Base-by-base conservation (phyloP, 2,113 vertebrate genomes). In the Pterocles burchelli region DNA sequence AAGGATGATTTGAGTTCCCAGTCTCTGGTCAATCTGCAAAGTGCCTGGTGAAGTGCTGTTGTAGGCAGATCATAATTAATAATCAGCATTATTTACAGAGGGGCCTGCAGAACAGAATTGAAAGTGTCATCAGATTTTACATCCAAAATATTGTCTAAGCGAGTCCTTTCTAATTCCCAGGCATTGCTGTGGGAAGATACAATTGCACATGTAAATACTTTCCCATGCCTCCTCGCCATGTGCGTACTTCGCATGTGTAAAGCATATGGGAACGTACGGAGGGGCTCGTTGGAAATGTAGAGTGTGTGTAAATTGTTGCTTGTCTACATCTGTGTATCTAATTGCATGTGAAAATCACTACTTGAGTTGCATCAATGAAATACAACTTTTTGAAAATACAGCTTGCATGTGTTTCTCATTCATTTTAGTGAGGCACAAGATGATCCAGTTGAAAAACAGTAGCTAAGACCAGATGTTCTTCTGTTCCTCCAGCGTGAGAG, bases 381-480 rank as follows among this genome's bases (percentile, higher is more conserved):
- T 88, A 95, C 76, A 96, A 96, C 76, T 92, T 95, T 95, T 96
- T 94, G 94, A 96, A 97, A 92, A 90, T 90, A 79, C 1, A 75
- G 88, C 71, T 74, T 91, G 75, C 97, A 96, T 97, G 89, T 97
- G 97, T 97, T 97, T 98, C 89, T 97, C 97, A 97, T 96, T 97
- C 95, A 82, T 85, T 94, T 96, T 57, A 94, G 93, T 88, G 95
- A 91, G 88, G 93, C 95, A 95, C 84, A 92, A 90, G 96, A 97
- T 95, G 97, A 97, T 94, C 93, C 92, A 89, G 93, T 96, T 85
- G 97, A 97, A 97, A 96, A 97, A 97, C 96, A 95, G 97, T 97
- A 98, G 98, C 97, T 95, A 96, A 93, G 87, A 94, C 96, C 97
- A 97, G 96, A 97, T 96, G 96, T 97, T 96, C 88, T 90, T 94